Evolutionary conservation across 2,113 vertebrate genomes (phyloP).

Genomic region (Poicephalus gulielmi): DNA sequence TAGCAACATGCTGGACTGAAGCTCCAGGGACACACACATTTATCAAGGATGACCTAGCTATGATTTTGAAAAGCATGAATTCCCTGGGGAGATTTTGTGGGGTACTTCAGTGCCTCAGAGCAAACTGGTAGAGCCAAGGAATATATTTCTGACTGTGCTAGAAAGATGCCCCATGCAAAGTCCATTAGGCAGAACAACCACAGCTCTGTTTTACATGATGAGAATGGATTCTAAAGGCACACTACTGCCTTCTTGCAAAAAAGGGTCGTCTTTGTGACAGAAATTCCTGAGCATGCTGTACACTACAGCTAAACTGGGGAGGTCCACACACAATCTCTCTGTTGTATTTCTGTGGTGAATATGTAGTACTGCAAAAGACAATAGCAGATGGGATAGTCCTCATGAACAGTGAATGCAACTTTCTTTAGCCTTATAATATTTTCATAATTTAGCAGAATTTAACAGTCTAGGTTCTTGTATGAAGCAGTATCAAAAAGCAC

Average conservation of each 20-base stretch:
- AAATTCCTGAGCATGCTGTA: conserved; percentile 40
- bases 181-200: conserved; percentile 49
- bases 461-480: neutral
- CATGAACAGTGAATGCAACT: neutral
- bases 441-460: neutral
- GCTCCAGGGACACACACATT: neutral
- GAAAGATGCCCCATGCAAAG: conserved; percentile 49
- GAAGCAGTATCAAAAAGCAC: neutral
- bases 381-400: neutral
- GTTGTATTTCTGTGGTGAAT: conserved; percentile 3
- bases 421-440: neutral
- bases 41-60: neutral
- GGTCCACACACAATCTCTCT: conserved; percentile 27
- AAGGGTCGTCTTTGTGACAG: conserved; percentile 48
- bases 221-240: neutral
- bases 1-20: neutral
- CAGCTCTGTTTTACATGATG: conserved; percentile 46
- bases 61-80: neutral
- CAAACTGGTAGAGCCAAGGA: conserved; percentile 36
- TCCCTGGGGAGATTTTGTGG: neutral
- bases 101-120: neutral
- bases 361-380: conserved; percentile 16
- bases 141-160: conserved; percentile 48
- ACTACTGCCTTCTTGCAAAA: conserved; percentile 27
- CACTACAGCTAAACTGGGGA: conserved; percentile 39